A percentile compares a stretch with the other conserved stretches of the same genome.
Conservation (phyloP, 1,140 invertebrate genomes). For the Eumeta japonica region DNA sequence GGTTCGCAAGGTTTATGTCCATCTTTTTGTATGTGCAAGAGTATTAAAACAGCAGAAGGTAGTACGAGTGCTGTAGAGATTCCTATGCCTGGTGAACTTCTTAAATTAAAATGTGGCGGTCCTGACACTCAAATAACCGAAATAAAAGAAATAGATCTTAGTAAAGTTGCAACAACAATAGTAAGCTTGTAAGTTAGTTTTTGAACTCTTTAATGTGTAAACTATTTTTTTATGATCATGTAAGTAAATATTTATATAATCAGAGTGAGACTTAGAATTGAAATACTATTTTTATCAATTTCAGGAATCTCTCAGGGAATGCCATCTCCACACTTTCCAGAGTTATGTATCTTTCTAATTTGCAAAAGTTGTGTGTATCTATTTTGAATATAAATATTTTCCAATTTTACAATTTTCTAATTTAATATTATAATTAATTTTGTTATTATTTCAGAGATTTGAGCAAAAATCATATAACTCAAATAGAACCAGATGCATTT, state of each 20-base stretch:
- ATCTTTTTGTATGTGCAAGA: conserved; percentile 45
- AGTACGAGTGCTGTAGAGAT: conserved; percentile 25
- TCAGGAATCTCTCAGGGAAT: conserved; percentile 51
- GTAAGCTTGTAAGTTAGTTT: conserved; percentile 43
- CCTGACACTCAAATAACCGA: conserved; percentile 41
- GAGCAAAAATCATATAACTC: conserved; percentile 74
- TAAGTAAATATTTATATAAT: neutral
- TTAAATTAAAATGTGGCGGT: conserved; percentile 43
- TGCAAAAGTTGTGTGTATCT: conserved; percentile 44
- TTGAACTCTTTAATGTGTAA: conserved; percentile 1
- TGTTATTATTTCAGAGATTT: conserved; percentile 62
- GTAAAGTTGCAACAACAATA: conserved; percentile 35
- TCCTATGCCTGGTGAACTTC: conserved; percentile 29
- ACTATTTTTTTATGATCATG: neutral
- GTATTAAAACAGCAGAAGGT: conserved; percentile 22
- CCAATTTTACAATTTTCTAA: conserved; percentile 7
- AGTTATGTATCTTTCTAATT: conserved; percentile 42
- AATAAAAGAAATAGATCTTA: conserved; percentile 48
- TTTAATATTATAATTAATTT: conserved; percentile 3
- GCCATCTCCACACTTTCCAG: conserved; percentile 46
- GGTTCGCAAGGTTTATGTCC: conserved; percentile 33
- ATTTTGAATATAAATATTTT: conserved; percentile 17
- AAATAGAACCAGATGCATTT: conserved; percentile 74
- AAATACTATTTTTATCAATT: conserved; percentile 17
- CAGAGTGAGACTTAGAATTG: neutral